These are phyloP conservation scores for Scophthalmus maximus DNA, from an alignment of 2,113 vertebrate species.

Conservation along the genomic window DNA sequence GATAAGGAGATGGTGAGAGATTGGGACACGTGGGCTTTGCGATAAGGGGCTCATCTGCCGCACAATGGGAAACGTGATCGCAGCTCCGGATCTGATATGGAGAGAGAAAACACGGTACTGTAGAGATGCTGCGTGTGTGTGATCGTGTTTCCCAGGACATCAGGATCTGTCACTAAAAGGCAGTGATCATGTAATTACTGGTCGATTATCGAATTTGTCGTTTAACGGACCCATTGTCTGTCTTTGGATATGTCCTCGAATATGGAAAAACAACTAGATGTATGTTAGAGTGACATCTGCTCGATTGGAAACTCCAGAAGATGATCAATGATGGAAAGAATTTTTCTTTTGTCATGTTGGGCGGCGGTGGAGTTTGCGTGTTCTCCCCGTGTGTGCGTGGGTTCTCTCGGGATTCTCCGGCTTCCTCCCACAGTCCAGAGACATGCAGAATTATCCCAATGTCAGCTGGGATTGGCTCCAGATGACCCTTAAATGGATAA, in stretches of 20 bases:
- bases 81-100: slow-evolving; percentile 16
- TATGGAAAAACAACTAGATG: neutral
- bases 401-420: too few species aligned
- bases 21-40: neutral
- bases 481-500: too few species aligned
- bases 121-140: slow-evolving; percentile 6
- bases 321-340: neutral
- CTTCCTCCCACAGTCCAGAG: too few species aligned
- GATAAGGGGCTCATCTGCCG: slow-evolving; percentile 30
- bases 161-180: slow-evolving; percentile 39
- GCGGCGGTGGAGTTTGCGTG: too few species aligned
- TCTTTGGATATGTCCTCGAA: slow-evolving; percentile 7
- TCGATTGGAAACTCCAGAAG: neutral
- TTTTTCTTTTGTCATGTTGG: too few species aligned
- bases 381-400: neutral
- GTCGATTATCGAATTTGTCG: slow-evolving; percentile 38
- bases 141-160: slow-evolving; percentile 21
- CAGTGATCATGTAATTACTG: slow-evolving; percentile 56
- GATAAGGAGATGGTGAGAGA: slow-evolving; percentile 2
- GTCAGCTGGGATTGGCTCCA: too few species aligned
- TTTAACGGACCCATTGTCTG: slow-evolving; percentile 24
- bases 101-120: too few species aligned
- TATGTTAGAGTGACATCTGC: neutral
- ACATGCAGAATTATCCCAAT: too few species aligned
- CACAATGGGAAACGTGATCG: slow-evolving; percentile 26